Percentiles rank a stretch among this genome's conserved stretches.
Conservation (phyloP, 2,888 invertebrate genomes). For the Drosophila koepferae region DNA sequence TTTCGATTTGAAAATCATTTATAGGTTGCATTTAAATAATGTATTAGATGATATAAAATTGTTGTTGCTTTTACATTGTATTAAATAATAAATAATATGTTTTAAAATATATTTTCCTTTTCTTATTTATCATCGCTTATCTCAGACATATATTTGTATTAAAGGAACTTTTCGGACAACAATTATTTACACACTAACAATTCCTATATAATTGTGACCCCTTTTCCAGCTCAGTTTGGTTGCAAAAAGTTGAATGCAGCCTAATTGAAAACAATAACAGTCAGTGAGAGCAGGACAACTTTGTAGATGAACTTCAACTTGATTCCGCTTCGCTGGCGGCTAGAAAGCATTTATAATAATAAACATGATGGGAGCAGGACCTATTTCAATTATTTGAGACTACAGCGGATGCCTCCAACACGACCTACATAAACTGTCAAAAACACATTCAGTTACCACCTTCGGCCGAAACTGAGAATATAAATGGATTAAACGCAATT, state of each 20-base stretch:
- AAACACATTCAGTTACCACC: constrained; percentile 14
- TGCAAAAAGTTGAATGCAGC: not conserved
- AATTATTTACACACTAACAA: not conserved
- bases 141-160: too few species aligned
- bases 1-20: too few species aligned
- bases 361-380: constrained; percentile 1
- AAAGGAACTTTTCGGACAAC: too few species aligned
- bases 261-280: constrained; percentile 2
- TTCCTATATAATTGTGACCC: not conserved
- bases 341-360: constrained; percentile 10
- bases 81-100: too few species aligned
- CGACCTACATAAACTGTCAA: constrained; percentile 6
- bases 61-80: not conserved
- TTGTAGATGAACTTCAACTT: constrained; percentile 1
- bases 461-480: constrained; percentile 5
- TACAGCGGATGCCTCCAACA: not conserved
- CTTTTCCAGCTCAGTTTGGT: not conserved
- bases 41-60: too few species aligned
- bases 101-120: too few species aligned
- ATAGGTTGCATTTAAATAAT: too few species aligned
- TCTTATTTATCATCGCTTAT: too few species aligned
- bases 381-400: constrained; percentile 15
- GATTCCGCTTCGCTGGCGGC: constrained; percentile 4
- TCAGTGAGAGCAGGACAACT: not conserved
- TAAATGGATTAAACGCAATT: constrained; percentile 26